Conservation (phyloP, 2,797 vertebrate genomes). For the Cossypha dichroa region DNA sequence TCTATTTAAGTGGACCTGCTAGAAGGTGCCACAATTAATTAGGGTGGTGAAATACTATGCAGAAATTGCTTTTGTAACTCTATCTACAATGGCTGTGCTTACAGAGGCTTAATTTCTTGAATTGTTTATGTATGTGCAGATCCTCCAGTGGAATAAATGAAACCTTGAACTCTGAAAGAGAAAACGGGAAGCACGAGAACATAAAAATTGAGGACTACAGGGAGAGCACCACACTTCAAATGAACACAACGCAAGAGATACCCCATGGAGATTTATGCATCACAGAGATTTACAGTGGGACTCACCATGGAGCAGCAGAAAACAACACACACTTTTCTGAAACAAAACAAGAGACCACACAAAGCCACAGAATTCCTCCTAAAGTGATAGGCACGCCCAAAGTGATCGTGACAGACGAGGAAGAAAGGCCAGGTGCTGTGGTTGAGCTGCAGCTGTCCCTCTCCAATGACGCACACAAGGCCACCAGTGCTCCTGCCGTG, state of each 20-base stretch:
- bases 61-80: background rate
- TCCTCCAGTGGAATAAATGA: slow-evolving; percentile 68
- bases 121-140: slow-evolving; percentile 66
- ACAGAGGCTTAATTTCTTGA: slow-evolving; percentile 22
- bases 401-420: slow-evolving; percentile 33
- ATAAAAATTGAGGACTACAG: slow-evolving; percentile 56
- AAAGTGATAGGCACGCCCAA: slow-evolving; percentile 54
- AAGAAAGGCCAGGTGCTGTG: slow-evolving; percentile 71
- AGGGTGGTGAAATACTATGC: background rate
- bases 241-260: slow-evolving; percentile 65
- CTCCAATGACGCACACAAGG: slow-evolving; percentile 71
- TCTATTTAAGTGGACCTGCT: background rate
- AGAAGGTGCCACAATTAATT: background rate
- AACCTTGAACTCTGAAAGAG: slow-evolving; percentile 67
- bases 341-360: slow-evolving; percentile 26
- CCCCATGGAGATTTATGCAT: slow-evolving; percentile 72
- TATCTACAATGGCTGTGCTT: background rate
- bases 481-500: slow-evolving; percentile 58
- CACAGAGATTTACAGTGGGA: slow-evolving; percentile 71
- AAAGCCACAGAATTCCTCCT: slow-evolving; percentile 63
- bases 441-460: slow-evolving; percentile 90
- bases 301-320: slow-evolving; percentile 63
- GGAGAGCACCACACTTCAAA: slow-evolving; percentile 84
- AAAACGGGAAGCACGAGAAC: slow-evolving; percentile 61
- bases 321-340: slow-evolving; percentile 54